Base-by-base conservation (phyloP, 2,888 invertebrate species). In the Oligia latruncula region DNA sequence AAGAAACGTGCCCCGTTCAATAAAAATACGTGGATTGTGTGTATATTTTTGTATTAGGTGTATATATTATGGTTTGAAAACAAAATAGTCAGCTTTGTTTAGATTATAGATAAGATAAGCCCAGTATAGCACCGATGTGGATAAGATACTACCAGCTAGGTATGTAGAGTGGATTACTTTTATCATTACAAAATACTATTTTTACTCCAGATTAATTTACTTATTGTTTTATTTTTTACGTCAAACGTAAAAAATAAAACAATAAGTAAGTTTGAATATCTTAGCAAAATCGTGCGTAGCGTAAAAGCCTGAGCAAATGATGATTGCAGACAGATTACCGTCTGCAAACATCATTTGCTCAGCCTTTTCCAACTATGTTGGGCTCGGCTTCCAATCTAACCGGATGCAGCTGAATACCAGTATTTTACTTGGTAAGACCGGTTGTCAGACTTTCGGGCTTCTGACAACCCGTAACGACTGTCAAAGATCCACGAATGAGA, bases 41-140 rank as follows among this genome's bases (percentile, higher is more conserved):
- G 49, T 49, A 49, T 49, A 49, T 49, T 49, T 49, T 49, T 49
- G 46, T 49, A 49, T 49, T 49, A 15, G 13, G 15, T 49, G 46
- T 46, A 46, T 46, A 13, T 46, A 46, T 4, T 49, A 49, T 80
- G 74, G 80, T 80, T 84, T 80, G 62, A 80, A 80, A 84, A 87
- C 72, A 85, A 72, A 84, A 74, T 43, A 52, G 40, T 74, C 29
- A 23, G 60, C 49, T 40, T 74, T 58, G 52, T 76, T 77, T 62
- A 68, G 74, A 87, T 87, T 74, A 65, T 3, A 49, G 80, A 85
- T 84, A 35, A 80, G 84, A 87, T 84, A 74, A 35, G 17, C 4
- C 1, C 4, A 3, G 29, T 52, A 52, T 46, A 55, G 20, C 35
- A 46, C 17, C 4, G 17, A 35, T 29, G 40, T 66, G 55, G 49